phyloP scores from a whole-genome alignment of 2,888 invertebrate genomes.

The Melolontha melolontha region DNA sequence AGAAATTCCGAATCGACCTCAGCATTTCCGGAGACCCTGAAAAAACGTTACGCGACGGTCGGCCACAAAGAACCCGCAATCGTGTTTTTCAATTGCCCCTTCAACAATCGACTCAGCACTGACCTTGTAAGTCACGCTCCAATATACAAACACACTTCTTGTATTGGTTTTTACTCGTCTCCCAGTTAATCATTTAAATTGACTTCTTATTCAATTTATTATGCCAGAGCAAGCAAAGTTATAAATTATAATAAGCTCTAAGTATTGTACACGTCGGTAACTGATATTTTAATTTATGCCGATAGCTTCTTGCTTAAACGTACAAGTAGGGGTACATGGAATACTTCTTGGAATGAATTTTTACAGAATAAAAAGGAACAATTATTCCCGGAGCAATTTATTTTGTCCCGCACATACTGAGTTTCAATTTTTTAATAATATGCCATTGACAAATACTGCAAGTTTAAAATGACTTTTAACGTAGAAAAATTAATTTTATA shows the following conservation, averaged over 20 bases:
- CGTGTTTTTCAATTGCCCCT: too few species aligned
- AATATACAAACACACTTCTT: conserved; percentile 44
- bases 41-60: conserved; percentile 6
- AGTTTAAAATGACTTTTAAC: too few species aligned
- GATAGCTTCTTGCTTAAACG: conserved; percentile 2
- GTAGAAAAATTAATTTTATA: too few species aligned
- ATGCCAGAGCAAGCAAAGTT: conserved; percentile 8
- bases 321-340: conserved; percentile 5
- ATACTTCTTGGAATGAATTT: conserved; percentile 20
- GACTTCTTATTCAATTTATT: conserved; percentile 43
- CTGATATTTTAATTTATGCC: conserved; percentile 27
- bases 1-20: conserved; percentile 7
- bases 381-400: conserved; percentile 21
- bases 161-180: conserved; percentile 46
- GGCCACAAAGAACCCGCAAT: conserved; percentile 12
- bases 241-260: conserved; percentile 26
- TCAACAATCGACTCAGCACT: conserved; percentile 30
- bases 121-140: conserved; percentile 50
- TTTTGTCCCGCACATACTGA: not conserved
- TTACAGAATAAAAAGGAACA: not conserved
- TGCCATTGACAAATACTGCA: too few species aligned
- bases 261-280: conserved; percentile 12
- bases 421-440: too few species aligned
- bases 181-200: conserved; percentile 48
- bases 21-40: conserved; percentile 20